Percentiles rank a stretch among this genome's conserved stretches.
These are phyloP conservation scores for Drosophila busckii DNA, from an alignment of 1,140 invertebrate genomes.

Conservation along the genomic window DNA sequence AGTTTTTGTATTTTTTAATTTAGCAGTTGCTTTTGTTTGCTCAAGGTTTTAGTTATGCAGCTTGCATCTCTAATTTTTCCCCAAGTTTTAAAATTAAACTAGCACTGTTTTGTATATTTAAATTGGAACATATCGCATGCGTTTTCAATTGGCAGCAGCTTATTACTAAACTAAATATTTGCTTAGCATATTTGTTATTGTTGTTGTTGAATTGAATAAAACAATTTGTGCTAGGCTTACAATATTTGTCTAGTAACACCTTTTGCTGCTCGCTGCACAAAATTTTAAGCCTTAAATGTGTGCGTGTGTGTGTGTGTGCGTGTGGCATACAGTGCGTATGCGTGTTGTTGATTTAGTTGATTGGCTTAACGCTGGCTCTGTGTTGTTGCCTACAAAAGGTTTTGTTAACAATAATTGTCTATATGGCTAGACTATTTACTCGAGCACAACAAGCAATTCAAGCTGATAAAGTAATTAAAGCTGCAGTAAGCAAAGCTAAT, in stretches of 20 bases:
- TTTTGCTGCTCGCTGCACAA: slow-evolving; percentile 19
- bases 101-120: too few relatives aligned
- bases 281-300: slow-evolving; percentile 55
- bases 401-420: slow-evolving; percentile 60
- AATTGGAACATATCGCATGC: too few relatives aligned
- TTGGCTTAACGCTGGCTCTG: slow-evolving; percentile 68
- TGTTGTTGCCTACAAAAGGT: slow-evolving; percentile 36
- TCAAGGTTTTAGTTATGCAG: too few relatives aligned
- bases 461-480: too few relatives aligned
- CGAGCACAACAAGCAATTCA: slow-evolving; percentile 21
- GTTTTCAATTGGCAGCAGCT: too few relatives aligned
- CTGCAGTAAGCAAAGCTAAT: too few relatives aligned
- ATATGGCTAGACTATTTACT: slow-evolving; percentile 44
- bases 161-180: too few relatives aligned
- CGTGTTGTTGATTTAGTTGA: slow-evolving; percentile 67
- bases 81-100: too few relatives aligned
- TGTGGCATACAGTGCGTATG: slow-evolving; percentile 53
- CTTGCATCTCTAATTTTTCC: too few relatives aligned
- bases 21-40: too few relatives aligned
- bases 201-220: slow-evolving; percentile 48
- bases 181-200: slow-evolving; percentile 39
- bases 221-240: slow-evolving; percentile 34
- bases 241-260: slow-evolving; percentile 15
- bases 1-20: slow-evolving; percentile 4
- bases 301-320: slow-evolving; percentile 10